Conservation (phyloP, 2,113 vertebrate species). For the Halcyon senegalensis region DNA sequence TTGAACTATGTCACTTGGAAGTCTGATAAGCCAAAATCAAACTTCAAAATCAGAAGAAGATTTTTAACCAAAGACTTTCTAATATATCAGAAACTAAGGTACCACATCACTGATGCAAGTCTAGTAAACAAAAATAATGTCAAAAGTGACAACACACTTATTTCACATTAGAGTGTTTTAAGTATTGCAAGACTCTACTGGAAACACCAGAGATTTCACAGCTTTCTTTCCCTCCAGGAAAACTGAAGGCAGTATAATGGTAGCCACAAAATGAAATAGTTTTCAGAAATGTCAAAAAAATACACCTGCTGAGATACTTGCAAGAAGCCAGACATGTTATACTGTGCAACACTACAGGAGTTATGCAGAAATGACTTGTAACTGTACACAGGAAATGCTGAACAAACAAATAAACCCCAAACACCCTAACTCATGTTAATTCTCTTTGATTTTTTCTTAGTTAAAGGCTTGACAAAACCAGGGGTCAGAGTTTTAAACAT, state of each 20-base stretch:
- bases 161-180: background rate
- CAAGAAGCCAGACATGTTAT: background rate
- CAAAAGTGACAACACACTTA: background rate
- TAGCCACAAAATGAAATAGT: background rate
- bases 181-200: background rate
- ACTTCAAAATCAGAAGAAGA: background rate
- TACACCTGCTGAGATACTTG: background rate
- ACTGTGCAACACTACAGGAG: fast-evolving
- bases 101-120: background rate
- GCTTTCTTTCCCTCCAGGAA: background rate
- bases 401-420: background rate
- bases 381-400: background rate
- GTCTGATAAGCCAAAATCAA: background rate
- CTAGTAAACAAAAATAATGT: background rate
- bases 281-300: background rate
- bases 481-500: background rate
- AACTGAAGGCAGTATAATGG: background rate
- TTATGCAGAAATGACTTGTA: background rate
- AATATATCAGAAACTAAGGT: background rate
- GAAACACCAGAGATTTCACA: background rate
- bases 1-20: background rate
- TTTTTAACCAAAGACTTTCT: background rate
- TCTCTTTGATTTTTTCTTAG: background rate
- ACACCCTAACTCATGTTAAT: background rate
- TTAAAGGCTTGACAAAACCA: background rate